Evolutionary conservation across 2,113 vertebrate species (phyloP).

Genomic region (Semicossyphus pulcher): DNA sequence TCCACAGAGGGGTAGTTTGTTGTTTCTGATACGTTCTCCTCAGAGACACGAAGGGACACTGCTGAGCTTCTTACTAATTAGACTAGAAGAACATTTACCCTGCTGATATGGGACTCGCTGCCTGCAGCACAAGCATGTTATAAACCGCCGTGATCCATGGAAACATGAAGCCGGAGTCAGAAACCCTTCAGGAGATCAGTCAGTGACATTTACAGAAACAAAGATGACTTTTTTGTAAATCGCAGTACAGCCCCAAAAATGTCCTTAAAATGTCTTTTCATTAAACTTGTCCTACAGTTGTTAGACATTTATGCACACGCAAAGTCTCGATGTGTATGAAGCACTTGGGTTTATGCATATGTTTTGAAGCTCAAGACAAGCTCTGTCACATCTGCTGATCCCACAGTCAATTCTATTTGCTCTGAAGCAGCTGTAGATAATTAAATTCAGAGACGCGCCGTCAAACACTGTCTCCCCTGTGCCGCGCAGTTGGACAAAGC

Average conservation of each 20-base stretch:
- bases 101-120: conserved; percentile 50
- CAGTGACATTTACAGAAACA: conserved; percentile 54
- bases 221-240: conserved; percentile 5
- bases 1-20: conserved; percentile 33
- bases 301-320: not conserved
- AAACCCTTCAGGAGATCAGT: conserved; percentile 43
- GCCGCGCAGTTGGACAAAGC: conserved; percentile 64
- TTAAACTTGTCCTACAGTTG: not conserved
- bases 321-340: not conserved
- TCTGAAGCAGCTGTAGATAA: conserved; percentile 76
- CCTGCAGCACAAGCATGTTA: conserved; percentile 31
- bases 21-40: conserved; percentile 43
- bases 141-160: conserved; percentile 27
- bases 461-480: conserved; percentile 71
- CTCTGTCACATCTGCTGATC: conserved; percentile 60
- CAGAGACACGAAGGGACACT: conserved; percentile 43
- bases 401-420: conserved; percentile 67
- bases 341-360: not conserved
- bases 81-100: conserved; percentile 50
- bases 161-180: conserved; percentile 12
- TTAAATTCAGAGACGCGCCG: conserved; percentile 74
- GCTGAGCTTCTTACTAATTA: conserved; percentile 60
- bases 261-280: not conserved
- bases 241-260: not conserved
- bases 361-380: conserved; percentile 31